phyloP scores from a whole-genome alignment of 2,888 invertebrate species.

The Drosophila helvetica region DNA sequence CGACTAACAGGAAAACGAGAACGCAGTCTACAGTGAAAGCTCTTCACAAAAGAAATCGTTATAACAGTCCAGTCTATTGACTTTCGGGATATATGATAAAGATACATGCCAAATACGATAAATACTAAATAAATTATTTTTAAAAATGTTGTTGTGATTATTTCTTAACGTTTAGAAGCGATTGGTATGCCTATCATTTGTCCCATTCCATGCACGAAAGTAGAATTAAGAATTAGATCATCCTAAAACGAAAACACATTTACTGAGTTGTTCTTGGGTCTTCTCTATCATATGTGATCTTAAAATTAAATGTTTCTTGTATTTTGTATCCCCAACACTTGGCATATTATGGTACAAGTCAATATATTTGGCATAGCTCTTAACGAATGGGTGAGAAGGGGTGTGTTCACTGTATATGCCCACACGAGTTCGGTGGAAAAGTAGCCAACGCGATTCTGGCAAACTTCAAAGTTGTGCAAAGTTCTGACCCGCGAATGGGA shows the following conservation, averaged over 20 bases:
- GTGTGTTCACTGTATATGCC: not conserved
- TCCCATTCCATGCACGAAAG: not conserved
- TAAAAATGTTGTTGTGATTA: too few relatives aligned
- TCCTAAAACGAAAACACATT: too few relatives aligned
- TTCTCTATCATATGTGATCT: too few relatives aligned
- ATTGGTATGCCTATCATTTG: not conserved
- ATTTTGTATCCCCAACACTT: not conserved
- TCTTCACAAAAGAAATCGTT: not conserved
- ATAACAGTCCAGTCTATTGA: not conserved
- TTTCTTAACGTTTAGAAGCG: too few relatives aligned
- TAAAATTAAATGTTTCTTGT: not conserved
- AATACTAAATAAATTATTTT: too few relatives aligned
- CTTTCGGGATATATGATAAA: not conserved
- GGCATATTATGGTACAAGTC: not conserved
- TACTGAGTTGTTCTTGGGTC: too few relatives aligned
- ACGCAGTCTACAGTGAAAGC: constrained; percentile 4
- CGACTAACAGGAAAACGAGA: constrained; percentile 46
- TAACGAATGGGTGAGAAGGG: not conserved
- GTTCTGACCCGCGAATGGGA: constrained; percentile 50
- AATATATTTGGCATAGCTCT: not conserved
- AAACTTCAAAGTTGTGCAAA: constrained; percentile 59
- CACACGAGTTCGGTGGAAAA: not conserved
- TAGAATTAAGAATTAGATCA: too few relatives aligned
- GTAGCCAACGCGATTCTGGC: constrained; percentile 4
- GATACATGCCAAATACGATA: too few relatives aligned